Conservation (phyloP, 2,888 invertebrate species). For the Electrophaes corylata region DNA sequence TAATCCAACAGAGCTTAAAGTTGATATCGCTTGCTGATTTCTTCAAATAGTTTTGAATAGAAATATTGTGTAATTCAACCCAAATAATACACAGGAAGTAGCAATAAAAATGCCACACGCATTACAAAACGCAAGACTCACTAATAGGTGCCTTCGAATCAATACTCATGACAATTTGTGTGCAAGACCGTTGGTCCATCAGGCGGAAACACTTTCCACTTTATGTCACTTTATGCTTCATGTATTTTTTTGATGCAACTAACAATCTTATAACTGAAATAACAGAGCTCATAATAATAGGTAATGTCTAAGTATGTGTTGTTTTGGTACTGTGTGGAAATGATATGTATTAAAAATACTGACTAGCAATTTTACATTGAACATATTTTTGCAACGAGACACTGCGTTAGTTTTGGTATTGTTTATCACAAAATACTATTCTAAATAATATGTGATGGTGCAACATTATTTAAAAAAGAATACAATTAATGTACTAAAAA, state of each 20-base stretch:
- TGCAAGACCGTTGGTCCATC: conserved; percentile 63
- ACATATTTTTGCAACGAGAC: neutral
- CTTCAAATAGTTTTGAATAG: conserved; percentile 8
- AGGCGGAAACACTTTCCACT: conserved; percentile 73
- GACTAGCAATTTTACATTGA: neutral
- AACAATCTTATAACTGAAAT: conserved; percentile 27
- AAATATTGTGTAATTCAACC: conserved; percentile 26
- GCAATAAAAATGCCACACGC: conserved; percentile 32
- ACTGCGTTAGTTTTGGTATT: neutral
- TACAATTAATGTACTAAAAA: too few species aligned
- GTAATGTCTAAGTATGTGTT: conserved; percentile 1
- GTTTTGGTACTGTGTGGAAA: conserved; percentile 7
- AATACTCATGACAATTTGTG: conserved; percentile 57
- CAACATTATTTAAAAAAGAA: too few species aligned
- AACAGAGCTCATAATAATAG: conserved; percentile 19
- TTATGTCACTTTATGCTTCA: conserved; percentile 65
- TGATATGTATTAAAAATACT: neutral
- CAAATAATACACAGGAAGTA: conserved; percentile 25
- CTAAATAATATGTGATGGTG: too few species aligned
- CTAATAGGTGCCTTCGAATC: conserved; percentile 49
- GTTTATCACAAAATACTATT: too few species aligned
- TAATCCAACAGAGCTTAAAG: neutral
- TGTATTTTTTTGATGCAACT: conserved; percentile 40
- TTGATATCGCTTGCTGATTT: neutral
- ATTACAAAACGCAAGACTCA: conserved; percentile 37